Conservation (phyloP, 2,888 invertebrate genomes). For the Hypomecis punctinalis region DNA sequence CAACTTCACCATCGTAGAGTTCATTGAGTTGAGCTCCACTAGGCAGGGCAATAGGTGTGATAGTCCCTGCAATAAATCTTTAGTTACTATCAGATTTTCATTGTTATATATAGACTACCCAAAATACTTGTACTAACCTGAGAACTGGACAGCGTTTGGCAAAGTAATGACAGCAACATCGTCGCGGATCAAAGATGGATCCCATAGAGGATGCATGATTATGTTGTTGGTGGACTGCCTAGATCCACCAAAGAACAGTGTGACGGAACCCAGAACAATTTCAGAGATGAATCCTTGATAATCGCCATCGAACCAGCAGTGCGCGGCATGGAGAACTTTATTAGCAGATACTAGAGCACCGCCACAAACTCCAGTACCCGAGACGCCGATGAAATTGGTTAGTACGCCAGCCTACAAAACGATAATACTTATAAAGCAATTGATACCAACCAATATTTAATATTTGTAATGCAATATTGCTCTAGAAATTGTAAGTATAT, state of each 20-base stretch:
- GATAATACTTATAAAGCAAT: background rate
- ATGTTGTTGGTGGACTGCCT: slow-evolving; percentile 47
- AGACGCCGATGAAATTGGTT: slow-evolving; percentile 20
- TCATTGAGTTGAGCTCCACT: slow-evolving; percentile 42
- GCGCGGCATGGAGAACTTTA: slow-evolving; percentile 51
- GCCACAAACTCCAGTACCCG: slow-evolving; percentile 51
- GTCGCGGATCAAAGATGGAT: slow-evolving; percentile 46
- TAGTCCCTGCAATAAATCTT: slow-evolving; percentile 13
- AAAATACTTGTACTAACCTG: slow-evolving; percentile 38
- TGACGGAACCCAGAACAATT: slow-evolving; percentile 56
- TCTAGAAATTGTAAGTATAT: too few species aligned
- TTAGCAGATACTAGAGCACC: slow-evolving; percentile 47
- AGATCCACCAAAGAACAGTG: slow-evolving; percentile 54
- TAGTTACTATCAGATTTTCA: background rate
- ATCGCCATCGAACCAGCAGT: slow-evolving; percentile 56
- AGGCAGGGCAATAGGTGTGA: slow-evolving; percentile 50
- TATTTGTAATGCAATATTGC: background rate
- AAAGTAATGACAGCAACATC: slow-evolving; percentile 55
- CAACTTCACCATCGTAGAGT: slow-evolving; percentile 41
- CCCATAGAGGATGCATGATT: slow-evolving; percentile 51
- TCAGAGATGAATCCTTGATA: slow-evolving; percentile 51
- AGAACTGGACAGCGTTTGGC: slow-evolving; percentile 30
- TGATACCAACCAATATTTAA: background rate
- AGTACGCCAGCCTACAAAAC: slow-evolving; percentile 44
- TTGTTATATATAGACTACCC: too few species aligned